Conservation (phyloP, 1,140 invertebrate genomes). For the Teleopsis dalmanni region DNA sequence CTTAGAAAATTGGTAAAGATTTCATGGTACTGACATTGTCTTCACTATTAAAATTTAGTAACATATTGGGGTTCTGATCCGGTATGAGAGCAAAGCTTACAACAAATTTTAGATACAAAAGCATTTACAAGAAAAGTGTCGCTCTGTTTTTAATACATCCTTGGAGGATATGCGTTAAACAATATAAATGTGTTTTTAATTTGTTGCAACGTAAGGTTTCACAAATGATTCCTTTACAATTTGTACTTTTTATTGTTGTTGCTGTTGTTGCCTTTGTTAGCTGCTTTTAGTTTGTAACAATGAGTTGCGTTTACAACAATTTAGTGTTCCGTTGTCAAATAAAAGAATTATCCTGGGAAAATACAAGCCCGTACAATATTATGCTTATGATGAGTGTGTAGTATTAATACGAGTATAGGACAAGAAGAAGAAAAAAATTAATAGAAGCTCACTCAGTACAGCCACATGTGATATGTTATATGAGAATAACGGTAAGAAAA, state of each 20-base stretch:
- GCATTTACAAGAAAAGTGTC: not conserved
- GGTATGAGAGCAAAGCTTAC: not conserved
- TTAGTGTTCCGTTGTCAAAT: no score
- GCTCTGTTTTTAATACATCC: constrained; percentile 4
- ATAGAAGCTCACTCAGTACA: no score
- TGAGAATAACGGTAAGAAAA: no score
- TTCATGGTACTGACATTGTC: not conserved
- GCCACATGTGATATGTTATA: no score
- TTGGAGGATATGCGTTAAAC: constrained; percentile 17
- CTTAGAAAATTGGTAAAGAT: not conserved
- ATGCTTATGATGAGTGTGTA: not conserved
- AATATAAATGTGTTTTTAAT: constrained; percentile 42
- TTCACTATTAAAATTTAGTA: not conserved
- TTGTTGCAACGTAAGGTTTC: constrained; percentile 23
- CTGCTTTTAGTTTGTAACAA: no score
- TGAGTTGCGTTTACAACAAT: no score
- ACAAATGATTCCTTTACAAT: constrained; percentile 21
- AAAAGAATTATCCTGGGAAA: no score
- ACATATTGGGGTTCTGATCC: not conserved
- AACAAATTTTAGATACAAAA: no score
- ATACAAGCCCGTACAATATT: not conserved
- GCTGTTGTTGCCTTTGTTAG: not conserved
- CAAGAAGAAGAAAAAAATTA: no score
- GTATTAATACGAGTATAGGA: no score
- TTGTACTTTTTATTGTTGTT: not conserved